These are phyloP conservation scores for Leucophenga maculata DNA, from an alignment of 2,888 invertebrate species.

Conservation along the genomic window DNA sequence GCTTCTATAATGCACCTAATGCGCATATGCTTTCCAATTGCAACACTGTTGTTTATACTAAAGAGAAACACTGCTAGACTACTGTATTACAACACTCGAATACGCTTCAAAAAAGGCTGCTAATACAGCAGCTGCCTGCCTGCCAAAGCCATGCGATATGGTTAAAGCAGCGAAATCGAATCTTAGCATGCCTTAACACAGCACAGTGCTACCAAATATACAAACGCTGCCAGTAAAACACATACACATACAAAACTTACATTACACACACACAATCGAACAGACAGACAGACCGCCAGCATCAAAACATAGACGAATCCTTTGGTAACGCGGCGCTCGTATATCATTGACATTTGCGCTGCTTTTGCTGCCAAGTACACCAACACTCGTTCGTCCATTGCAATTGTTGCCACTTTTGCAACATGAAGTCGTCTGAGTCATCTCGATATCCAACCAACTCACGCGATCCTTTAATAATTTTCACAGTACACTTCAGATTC, in stretches of 20 bases:
- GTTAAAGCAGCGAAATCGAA: slow-evolving; percentile 1
- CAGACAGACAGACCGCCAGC: neutral
- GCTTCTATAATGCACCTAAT: too few relatives aligned
- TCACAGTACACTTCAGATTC: neutral
- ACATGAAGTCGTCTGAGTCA: slow-evolving; percentile 9
- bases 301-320: too few relatives aligned
- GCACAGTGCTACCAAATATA: slow-evolving; percentile 1
- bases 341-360: neutral
- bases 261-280: slow-evolving; percentile 30
- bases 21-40: too few relatives aligned
- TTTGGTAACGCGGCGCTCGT: neutral
- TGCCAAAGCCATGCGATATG: neutral
- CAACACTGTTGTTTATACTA: too few relatives aligned
- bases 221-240: neutral
- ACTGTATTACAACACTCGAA: slow-evolving; percentile 41
- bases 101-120: slow-evolving; percentile 54
- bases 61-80: too few relatives aligned
- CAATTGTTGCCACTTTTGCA: slow-evolving; percentile 24
- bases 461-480: slow-evolving; percentile 15
- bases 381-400: slow-evolving; percentile 23
- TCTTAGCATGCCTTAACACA: slow-evolving; percentile 2
- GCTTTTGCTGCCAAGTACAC: slow-evolving; percentile 37
- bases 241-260: neutral
- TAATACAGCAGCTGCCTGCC: slow-evolving; percentile 24
- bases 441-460: neutral